Evolutionary conservation across 37 sponge, comb jelly and placozoan species (phyloP), one percentile per base, ranked within the genome.

Genomic region (Agelas oroides): DNA sequence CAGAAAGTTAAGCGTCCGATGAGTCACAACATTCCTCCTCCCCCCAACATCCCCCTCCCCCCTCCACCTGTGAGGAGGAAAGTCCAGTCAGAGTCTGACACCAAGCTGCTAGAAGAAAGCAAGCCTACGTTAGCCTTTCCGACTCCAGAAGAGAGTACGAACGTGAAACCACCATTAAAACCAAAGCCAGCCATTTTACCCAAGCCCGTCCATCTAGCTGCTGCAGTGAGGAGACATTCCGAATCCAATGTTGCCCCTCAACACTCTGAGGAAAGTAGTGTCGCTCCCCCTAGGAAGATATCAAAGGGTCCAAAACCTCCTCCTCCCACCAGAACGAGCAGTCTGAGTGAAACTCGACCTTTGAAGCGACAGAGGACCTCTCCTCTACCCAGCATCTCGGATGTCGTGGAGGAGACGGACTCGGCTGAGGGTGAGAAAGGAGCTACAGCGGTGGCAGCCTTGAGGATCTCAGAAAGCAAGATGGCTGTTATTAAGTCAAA

Each of bases 21-120:
- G 30, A 80, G 83, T 57, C 70, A 79, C 1, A 56, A 39, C 52
- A 83, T 83, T 37, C 80, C 90, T 15, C 90, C 90, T 13, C 84
- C 90, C 32, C 90, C 90, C 5, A 84, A 38, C 58, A 89, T 79
- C 6, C 90, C 90, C 25, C 76, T 89, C 25, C 90, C 90, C 20
- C 84, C 84, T 24, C 90, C 90, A 46, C 90, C 90, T 19, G 56
- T 32, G 8, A 59, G 57, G 25, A 53, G 5, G 23, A 68, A 32
- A 15, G 24, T 79, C 53, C n/a, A 25, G 17, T 11, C 13, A 18
- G 64, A 79, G 24, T 20, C 37, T 14, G 62, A 31, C 27, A 21
- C 17, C 1, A 71, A 2, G 27, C 12, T 32, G 68, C 30, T 27
- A 19, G 68, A 5, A 28, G 68, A 27, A 1, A 34, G 20, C 30